These are phyloP conservation scores for Caracal caracal DNA, from an alignment of 2,113 vertebrate species.

Conservation along the genomic window DNA sequence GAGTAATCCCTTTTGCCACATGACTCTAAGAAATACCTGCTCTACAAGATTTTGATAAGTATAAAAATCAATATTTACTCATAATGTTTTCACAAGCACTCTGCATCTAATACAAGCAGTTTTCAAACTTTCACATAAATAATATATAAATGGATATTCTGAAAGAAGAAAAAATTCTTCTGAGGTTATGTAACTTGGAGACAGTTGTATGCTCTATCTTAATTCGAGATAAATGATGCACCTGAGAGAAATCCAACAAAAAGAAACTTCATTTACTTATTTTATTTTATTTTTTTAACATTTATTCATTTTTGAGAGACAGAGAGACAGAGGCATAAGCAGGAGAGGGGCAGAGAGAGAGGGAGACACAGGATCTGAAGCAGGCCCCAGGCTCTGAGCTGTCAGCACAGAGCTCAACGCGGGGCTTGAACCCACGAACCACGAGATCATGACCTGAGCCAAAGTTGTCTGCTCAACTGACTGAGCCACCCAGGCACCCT, in stretches of 20 bases:
- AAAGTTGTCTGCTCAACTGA: too few species aligned
- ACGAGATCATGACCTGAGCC: too few species aligned
- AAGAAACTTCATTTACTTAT: neutral
- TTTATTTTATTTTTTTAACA: neutral
- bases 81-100: neutral
- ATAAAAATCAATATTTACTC: neutral
- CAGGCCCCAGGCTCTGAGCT: too few species aligned
- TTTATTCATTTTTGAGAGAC: too few species aligned
- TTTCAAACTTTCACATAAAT: neutral
- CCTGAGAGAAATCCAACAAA: neutral
- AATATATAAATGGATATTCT: neutral
- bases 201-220: neutral
- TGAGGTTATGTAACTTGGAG: neutral
- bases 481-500: too few species aligned
- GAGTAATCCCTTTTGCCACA: neutral
- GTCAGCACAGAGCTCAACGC: too few species aligned
- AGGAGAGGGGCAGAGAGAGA: too few species aligned
- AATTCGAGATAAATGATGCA: neutral
- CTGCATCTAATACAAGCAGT: neutral
- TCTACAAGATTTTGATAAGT: neutral
- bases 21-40: neutral
- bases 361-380: too few species aligned
- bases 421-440: too few species aligned
- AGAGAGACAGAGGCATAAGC: too few species aligned
- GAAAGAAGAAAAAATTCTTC: neutral